Percentiles rank a stretch among this genome's conserved stretches.
phyloP scores from a whole-genome alignment of 2,113 vertebrate genomes.

The Calidris pygmaea region DNA sequence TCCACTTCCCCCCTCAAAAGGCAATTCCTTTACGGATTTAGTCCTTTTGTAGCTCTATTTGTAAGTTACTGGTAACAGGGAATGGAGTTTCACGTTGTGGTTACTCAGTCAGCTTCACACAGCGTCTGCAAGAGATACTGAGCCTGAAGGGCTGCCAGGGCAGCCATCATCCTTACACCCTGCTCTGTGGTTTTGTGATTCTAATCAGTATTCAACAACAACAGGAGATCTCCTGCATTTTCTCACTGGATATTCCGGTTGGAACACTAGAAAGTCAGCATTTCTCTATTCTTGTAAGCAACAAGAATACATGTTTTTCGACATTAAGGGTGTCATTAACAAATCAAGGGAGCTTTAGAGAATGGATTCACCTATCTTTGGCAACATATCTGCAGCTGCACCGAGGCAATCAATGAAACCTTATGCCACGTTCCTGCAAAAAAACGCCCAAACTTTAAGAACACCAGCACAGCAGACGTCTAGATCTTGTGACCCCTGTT shows the following conservation, averaged over 20 bases:
- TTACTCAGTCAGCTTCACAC: not conserved
- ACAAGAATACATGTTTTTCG: not conserved
- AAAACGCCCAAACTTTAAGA: not conserved
- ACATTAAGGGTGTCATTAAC: not conserved
- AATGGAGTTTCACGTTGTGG: accelerated
- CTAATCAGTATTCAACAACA: conserved; percentile 3
- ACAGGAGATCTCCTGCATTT: not conserved
- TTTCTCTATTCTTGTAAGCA: not conserved
- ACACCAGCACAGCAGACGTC: not conserved
- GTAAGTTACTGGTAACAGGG: not conserved
- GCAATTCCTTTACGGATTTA: not conserved
- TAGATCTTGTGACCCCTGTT: not conserved
- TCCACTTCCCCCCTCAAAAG: not conserved
- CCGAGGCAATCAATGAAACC: not conserved
- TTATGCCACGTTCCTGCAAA: not conserved
- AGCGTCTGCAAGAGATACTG: not conserved
- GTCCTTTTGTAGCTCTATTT: not conserved
- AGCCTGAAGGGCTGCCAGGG: not conserved
- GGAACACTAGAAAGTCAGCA: not conserved
- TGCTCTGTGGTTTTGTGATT: not conserved
- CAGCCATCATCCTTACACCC: not conserved
- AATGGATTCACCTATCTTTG: not conserved
- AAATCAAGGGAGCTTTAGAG: not conserved
- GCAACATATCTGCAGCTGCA: not conserved
- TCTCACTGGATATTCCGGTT: not conserved